Evolutionary conservation across 2,888 invertebrate species (phyloP), one percentile per base, ranked within the genome.

Genomic region (Metopia argyrocephala): DNA sequence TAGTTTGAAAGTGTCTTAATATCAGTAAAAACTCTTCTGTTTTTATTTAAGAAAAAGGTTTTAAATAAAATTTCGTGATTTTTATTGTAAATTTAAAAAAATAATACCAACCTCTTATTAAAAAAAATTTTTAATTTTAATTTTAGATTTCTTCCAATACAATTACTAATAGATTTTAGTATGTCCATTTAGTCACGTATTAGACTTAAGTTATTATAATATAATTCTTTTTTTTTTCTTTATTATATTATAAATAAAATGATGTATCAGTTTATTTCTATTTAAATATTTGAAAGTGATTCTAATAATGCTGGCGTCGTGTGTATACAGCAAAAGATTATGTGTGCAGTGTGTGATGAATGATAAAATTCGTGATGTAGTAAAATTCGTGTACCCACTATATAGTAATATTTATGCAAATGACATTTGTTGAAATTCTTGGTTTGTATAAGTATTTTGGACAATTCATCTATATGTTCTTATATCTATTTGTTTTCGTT

Each of bases 351-450:
- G 27, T 66, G 38, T 28, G 59, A 54, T 46, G 20, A 45, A 25
- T 61, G 45, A 52, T 66, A 21, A 20, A 59, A 50, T 38, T 1
- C 38, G 9, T 50, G 25, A 1, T 66, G n/a, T 23, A 45, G 6
- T 7, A 73, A 48, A 46, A 56, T 0, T 5, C 21, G 23, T 18
- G 45, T 45, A 28, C 46, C 64, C 20, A 64, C 18, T 25, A 18
- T 56, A 6, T 56, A 18, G 52, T 48, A 48, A 75, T 70, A 70
- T 78, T 78, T 78, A 81, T 81, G 81, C 78, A 74, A 78, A 78
- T 81, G 78, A 78, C 81, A 78, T 81, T 78, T 65, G 78, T 74
- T 78, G 61, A 81, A 65, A 66, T 81, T 45, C 74, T 62, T 78
- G 65, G 74, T 78, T 73, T 64, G 57, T 65, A 70, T 65, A n/a